These are phyloP conservation scores for Lochmaea crataegi DNA, from an alignment of 2,888 invertebrate species.

Conservation along the genomic window DNA sequence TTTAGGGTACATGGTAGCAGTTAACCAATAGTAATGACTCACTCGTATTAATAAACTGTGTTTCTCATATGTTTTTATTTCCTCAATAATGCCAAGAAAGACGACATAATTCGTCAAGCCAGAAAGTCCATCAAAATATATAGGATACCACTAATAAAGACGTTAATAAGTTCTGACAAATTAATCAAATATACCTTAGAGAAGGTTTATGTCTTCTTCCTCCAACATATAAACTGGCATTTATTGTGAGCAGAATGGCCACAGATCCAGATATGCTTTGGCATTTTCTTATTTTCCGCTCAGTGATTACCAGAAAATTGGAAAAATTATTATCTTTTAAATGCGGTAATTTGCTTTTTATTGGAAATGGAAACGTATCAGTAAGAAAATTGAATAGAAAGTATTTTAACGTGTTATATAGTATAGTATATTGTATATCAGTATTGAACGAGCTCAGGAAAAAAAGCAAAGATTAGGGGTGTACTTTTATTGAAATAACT, in stretches of 20 bases:
- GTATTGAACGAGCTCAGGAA: too few relatives aligned
- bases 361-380: neutral
- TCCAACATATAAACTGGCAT: constrained; percentile 43
- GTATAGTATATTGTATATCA: too few relatives aligned
- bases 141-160: constrained; percentile 53
- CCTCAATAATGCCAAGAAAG: constrained; percentile 17
- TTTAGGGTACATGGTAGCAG: neutral
- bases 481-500: too few relatives aligned
- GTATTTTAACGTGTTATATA: too few relatives aligned
- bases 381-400: too few relatives aligned
- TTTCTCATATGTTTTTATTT: constrained; percentile 30
- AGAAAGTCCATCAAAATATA: constrained; percentile 43
- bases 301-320: constrained; percentile 25
- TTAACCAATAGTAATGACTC: neutral
- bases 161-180: constrained; percentile 58
- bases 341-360: neutral
- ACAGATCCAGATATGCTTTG: constrained; percentile 31
- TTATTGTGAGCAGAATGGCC: constrained; percentile 40
- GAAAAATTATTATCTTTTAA: constrained; percentile 8
- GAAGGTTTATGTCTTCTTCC: constrained; percentile 49
- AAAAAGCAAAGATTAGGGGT: too few relatives aligned
- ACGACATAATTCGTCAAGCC: constrained; percentile 25
- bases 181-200: constrained; percentile 57
- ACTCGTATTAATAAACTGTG: constrained; percentile 7
- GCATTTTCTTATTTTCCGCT: constrained; percentile 31